Evolutionary conservation across 1,140 invertebrate species (phyloP).

Genomic region (Zaprionus africanus): DNA sequence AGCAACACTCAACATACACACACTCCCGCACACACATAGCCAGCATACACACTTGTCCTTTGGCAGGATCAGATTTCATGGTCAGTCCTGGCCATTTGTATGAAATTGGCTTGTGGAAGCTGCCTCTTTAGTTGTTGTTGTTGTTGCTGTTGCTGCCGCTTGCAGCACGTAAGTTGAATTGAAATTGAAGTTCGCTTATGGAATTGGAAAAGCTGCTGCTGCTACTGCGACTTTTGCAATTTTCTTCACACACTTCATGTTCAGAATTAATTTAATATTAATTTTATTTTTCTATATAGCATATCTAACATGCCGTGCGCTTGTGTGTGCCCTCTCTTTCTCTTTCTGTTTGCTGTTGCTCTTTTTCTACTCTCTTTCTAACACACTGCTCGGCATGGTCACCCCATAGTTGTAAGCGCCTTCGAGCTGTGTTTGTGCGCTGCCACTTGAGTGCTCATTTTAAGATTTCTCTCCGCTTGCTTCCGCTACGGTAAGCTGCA

Average conservation of each 20-base stretch:
- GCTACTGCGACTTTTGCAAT: slow-evolving; percentile 68
- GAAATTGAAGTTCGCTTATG: slow-evolving; percentile 80
- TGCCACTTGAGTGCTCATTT: slow-evolving; percentile 80
- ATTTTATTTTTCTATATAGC: slow-evolving; percentile 74
- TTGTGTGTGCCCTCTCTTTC: slow-evolving; percentile 9
- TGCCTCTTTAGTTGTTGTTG: slow-evolving; percentile 9
- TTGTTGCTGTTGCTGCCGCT: slow-evolving; percentile 43
- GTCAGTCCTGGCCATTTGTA: slow-evolving; percentile 63
- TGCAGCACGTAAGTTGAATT: slow-evolving; percentile 76
- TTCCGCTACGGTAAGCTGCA: slow-evolving; percentile 45
- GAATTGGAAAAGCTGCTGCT: slow-evolving; percentile 66
- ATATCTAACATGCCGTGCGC: slow-evolving; percentile 37
- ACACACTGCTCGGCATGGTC: not conserved
- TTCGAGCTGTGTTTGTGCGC: slow-evolving; percentile 39
- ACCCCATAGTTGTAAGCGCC: slow-evolving; percentile 15
- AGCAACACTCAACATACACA: slow-evolving; percentile 11
- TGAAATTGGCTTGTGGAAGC: slow-evolving; percentile 69
- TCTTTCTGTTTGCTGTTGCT: slow-evolving; percentile 9
- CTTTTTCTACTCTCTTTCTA: slow-evolving; percentile 9
- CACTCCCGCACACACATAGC: slow-evolving; percentile 2
- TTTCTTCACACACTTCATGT: slow-evolving; percentile 81
- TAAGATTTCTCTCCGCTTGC: slow-evolving; percentile 61
- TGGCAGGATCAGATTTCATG: slow-evolving; percentile 51
- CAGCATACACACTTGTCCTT: slow-evolving; percentile 22
- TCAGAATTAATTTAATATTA: slow-evolving; percentile 83